Evolutionary conservation across 2,888 invertebrate species (phyloP).

Genomic region (Lasius platythorax): DNA sequence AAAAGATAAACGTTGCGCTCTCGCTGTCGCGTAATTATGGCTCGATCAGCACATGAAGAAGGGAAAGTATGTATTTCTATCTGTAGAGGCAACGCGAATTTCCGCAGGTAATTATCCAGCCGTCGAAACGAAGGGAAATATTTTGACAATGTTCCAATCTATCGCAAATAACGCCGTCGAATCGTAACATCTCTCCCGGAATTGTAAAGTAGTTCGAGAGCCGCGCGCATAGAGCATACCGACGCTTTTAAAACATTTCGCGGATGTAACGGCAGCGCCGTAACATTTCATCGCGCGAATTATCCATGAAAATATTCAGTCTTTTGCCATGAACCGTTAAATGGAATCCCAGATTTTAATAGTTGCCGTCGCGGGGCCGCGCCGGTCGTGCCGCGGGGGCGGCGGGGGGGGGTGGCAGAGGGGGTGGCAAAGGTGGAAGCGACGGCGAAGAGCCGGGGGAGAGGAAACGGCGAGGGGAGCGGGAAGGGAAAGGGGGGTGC

Average conservation of each 20-base stretch:
- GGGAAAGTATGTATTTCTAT: constrained; percentile 40
- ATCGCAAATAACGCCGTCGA: constrained; percentile 51
- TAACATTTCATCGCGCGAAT: constrained; percentile 50
- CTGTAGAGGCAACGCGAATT: constrained; percentile 40
- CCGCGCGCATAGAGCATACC: constrained; percentile 27
- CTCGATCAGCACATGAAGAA: constrained; percentile 38
- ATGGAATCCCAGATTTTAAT: constrained; percentile 68
- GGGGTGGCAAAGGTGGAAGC: constrained; percentile 36
- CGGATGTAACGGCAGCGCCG: constrained; percentile 55
- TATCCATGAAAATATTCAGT: constrained; percentile 55
- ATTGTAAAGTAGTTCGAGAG: constrained; percentile 50
- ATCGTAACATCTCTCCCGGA: constrained; percentile 55
- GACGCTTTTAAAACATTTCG: constrained; percentile 55
- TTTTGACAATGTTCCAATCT: constrained; percentile 57
- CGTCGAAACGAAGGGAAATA: constrained; percentile 52
- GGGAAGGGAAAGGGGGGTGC: background rate
- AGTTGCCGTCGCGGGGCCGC: constrained; percentile 58
- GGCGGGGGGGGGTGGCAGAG: background rate
- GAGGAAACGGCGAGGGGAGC: background rate
- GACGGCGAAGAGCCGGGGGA: background rate
- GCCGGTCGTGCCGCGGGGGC: constrained; percentile 33
- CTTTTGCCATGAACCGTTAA: constrained; percentile 53
- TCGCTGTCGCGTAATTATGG: constrained; percentile 29
- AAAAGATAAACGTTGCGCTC: constrained; percentile 42
- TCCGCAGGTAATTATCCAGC: constrained; percentile 48